Evolutionary conservation across 92 coral and sea anemone genomes (phyloP), one percentile per base, ranked within the genome.

Genomic region (Palythoa grandis): DNA sequence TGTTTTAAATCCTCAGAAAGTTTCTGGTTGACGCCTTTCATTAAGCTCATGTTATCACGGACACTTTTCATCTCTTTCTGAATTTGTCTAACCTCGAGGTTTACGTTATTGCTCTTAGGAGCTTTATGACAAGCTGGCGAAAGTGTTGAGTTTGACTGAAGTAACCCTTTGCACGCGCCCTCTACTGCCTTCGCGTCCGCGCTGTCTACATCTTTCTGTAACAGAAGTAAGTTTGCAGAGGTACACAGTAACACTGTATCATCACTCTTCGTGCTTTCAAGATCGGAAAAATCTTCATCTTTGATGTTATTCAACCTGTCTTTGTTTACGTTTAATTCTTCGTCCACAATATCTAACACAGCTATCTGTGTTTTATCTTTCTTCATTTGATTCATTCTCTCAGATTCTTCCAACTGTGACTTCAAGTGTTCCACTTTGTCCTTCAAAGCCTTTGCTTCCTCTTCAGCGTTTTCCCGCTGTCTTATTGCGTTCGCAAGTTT

Each of bases 401-500:
- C 23, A 1, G 74, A 24, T 15, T 80, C 40, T 35, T 67, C 57
- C 40, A 80, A 35, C 37, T 66, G 74, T 52, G 24, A 40, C 61
- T 13, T 43, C 57, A 90, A 22, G 19, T 19, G 25, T n/a, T 82
- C 87, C 52, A 83, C 73, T 75, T 93, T 87, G 23, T 86, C 57
- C 39, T 79, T 79, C 23, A 84, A 52, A 35, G 24, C 69, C 11
- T 83, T 86, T 3, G 38, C 67, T 58, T 93, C 92, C 17, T 86
- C 87, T 15, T 88, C 83, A 13, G 89, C 94, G 38, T 57, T 66
- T 69, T 94, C 97, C 56, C 90, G 73, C 29, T 90, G 95, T 67
- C 95, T 89, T 29, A 94, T 89, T 24, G 95, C 95, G 24, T 89
- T 94, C 66, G 95, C 97, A 12, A 94, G 93, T 48, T 94, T 94